A percentile compares a stretch with the other conserved stretches of the same genome.
These are phyloP conservation scores for Characodon lateralis DNA, from an alignment of 2,797 vertebrate species.

Conservation along the genomic window DNA sequence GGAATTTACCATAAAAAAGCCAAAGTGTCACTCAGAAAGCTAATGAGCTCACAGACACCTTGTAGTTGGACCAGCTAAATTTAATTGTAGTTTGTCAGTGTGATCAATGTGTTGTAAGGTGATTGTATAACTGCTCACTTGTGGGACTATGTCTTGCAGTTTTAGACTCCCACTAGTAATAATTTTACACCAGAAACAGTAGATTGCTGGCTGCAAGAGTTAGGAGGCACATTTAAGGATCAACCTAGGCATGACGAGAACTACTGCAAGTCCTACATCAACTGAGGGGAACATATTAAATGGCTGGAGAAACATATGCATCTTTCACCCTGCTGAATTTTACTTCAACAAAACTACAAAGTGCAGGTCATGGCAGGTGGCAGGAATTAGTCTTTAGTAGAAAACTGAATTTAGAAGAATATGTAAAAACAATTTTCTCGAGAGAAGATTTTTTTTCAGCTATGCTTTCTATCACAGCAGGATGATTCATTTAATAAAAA, in stretches of 20 bases:
- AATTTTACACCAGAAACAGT: constrained; percentile 6
- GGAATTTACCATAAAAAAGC: constrained; percentile 35
- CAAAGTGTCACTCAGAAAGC: constrained; percentile 48
- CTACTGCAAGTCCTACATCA: not conserved
- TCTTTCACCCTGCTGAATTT: constrained; percentile 11
- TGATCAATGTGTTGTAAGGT: constrained; percentile 15
- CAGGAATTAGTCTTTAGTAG: constrained; percentile 1
- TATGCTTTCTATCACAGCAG: not conserved
- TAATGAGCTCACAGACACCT: constrained; percentile 43
- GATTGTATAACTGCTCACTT: constrained; percentile 24
- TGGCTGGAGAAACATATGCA: constrained; percentile 26
- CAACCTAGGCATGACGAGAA: constrained; percentile 12
- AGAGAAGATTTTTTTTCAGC: not conserved
- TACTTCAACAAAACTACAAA: constrained; percentile 12
- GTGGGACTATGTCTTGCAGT: constrained; percentile 16
- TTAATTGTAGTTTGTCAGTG: constrained; percentile 35
- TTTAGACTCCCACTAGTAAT: not conserved
- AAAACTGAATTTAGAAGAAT: not conserved
- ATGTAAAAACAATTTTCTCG: not conserved
- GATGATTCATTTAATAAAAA: not conserved
- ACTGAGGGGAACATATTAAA: constrained; percentile 17
- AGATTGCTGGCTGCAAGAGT: constrained; percentile 10
- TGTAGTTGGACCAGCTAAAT: constrained; percentile 17
- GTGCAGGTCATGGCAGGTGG: not conserved
- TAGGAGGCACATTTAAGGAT: constrained; percentile 13